phyloP scores from a whole-genome alignment of 2,888 invertebrate species.

The Pristionchus arcanus region DNA sequence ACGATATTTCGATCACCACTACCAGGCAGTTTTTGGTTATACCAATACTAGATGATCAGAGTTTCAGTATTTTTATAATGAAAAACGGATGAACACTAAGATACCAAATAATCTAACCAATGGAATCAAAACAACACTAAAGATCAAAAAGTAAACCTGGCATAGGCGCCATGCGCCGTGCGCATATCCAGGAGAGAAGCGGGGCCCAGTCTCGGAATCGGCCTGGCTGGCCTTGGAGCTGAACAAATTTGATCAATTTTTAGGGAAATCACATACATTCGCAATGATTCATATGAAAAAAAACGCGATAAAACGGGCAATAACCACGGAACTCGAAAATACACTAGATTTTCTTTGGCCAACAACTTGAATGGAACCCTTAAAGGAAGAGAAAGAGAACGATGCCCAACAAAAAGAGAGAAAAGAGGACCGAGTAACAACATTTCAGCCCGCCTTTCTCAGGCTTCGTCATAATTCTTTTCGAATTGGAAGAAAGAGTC shows the following conservation, averaged over 20 bases:
- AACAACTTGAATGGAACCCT: constrained; percentile 20
- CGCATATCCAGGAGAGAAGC: constrained; percentile 52
- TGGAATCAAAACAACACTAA: too few species aligned
- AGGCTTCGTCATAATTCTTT: constrained; percentile 34
- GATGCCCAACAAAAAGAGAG: neutral
- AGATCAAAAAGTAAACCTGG: constrained; percentile 14
- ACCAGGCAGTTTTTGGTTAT: too few species aligned
- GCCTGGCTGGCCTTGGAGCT: constrained; percentile 41
- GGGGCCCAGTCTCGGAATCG: constrained; percentile 52
- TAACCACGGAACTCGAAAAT: neutral
- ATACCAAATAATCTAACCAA: too few species aligned
- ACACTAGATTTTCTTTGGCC: neutral
- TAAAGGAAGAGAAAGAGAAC: neutral
- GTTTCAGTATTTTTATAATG: neutral
- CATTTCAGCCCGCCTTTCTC: constrained; percentile 10
- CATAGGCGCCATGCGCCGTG: constrained; percentile 53
- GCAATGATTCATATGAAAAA: neutral
- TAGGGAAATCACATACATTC: neutral
- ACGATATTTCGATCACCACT: too few species aligned
- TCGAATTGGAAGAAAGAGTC: neutral
- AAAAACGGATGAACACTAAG: neutral
- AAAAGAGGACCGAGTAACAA: constrained; percentile 11
- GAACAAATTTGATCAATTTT: neutral
- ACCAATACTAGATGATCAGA: neutral
- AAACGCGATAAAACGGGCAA: constrained; percentile 7